Conservation (phyloP, 92 coral and sea anemone species). For the Heteractis magnifica region DNA sequence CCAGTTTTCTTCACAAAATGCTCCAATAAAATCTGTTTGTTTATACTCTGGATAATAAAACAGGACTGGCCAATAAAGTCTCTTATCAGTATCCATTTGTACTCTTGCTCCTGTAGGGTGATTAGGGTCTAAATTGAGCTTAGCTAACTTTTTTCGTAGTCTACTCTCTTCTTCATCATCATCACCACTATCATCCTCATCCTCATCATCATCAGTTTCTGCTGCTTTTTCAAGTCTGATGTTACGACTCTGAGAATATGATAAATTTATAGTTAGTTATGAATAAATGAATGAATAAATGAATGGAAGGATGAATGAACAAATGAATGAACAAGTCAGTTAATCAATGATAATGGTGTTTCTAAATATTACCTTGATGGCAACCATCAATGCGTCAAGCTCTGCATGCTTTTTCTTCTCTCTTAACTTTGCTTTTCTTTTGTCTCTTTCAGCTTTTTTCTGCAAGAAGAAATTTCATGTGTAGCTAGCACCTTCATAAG, state of each 20-base stretch:
- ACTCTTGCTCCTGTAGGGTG: constrained; percentile 73
- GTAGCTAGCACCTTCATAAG: not conserved
- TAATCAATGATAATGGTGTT: too few relatives aligned
- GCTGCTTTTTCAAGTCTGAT: constrained; percentile 16
- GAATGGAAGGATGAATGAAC: not conserved
- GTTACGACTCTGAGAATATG: constrained; percentile 20
- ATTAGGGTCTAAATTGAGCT: constrained; percentile 32
- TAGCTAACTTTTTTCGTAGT: constrained; percentile 25
- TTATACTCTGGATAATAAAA: constrained; percentile 89
- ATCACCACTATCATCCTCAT: constrained; percentile 5
- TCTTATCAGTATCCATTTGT: constrained; percentile 57
- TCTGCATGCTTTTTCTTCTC: constrained; percentile 55
- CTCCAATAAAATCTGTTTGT: constrained; percentile 86
- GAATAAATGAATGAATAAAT: too few relatives aligned
- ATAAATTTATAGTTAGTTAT: not conserved
- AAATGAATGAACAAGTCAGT: too few relatives aligned
- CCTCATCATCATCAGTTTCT: not conserved
- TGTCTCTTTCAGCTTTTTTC: constrained; percentile 80
- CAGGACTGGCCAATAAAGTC: constrained; percentile 87
- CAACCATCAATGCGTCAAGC: constrained; percentile 58
- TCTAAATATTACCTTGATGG: constrained; percentile 54
- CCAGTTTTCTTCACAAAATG: constrained; percentile 87
- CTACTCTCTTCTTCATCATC: constrained; percentile 40
- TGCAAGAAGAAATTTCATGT: constrained; percentile 7
- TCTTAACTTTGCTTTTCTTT: constrained; percentile 68